Conservation (phyloP, 1,140 invertebrate genomes). For the Drosophila funebris region DNA sequence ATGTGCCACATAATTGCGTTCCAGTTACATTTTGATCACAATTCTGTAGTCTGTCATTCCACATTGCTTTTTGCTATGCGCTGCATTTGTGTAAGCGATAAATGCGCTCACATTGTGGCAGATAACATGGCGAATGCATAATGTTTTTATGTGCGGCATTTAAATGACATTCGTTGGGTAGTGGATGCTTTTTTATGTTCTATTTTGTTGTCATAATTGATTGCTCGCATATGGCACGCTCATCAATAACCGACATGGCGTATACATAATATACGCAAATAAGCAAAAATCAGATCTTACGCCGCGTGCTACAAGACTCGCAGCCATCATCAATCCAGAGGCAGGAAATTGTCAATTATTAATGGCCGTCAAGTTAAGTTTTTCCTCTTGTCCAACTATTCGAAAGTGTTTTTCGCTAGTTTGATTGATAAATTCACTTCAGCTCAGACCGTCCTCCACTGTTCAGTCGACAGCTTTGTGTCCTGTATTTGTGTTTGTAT, state of each 20-base stretch:
- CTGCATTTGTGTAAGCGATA: conserved; percentile 28
- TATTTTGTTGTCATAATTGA: conserved; percentile 53
- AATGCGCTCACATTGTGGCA: conserved; percentile 40
- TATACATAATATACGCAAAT: conserved; percentile 70
- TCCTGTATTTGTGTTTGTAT: conserved; percentile 10
- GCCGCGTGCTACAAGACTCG: conserved; percentile 2
- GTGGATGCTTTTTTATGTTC: conserved; percentile 2
- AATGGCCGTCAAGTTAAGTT: conserved; percentile 65
- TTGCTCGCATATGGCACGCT: conserved; percentile 62
- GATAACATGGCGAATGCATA: conserved; percentile 58
- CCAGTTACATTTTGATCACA: conserved; percentile 77
- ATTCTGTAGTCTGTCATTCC: conserved; percentile 48
- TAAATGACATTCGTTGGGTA: conserved; percentile 49
- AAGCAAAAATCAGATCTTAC: conserved; percentile 64
- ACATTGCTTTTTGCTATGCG: conserved; percentile 3
- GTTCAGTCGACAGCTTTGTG: background rate
- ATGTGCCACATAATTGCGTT: conserved; percentile 77
- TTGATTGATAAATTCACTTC: conserved; percentile 79
- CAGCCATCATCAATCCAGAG: conserved; percentile 66
- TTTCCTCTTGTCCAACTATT: conserved; percentile 56
- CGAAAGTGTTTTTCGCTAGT: conserved; percentile 62
- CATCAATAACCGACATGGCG: conserved; percentile 71
- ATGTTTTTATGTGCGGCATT: conserved; percentile 55
- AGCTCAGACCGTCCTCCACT: conserved; percentile 5
- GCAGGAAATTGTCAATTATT: conserved; percentile 76